A percentile compares a stretch with the other conserved stretches of the same genome.
Evolutionary conservation across 2,888 invertebrate species (phyloP).

Genomic region (Plusia festucae): DNA sequence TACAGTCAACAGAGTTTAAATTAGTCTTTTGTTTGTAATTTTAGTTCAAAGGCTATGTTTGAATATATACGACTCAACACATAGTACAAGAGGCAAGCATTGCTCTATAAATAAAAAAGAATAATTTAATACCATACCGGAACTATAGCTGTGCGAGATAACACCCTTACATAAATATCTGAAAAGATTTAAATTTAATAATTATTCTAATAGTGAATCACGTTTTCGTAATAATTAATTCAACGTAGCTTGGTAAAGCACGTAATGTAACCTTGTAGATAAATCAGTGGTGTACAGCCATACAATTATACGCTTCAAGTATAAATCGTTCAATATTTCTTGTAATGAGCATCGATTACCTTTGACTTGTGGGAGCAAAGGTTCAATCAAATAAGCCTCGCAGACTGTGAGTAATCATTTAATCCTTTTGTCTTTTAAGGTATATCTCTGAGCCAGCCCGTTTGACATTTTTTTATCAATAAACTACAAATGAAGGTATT

Average conservation of each 20-base stretch:
- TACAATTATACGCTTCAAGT: neutral
- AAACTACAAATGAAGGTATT: no score
- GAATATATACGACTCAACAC: neutral
- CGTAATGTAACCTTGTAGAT: no score
- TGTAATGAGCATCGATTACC: constrained; percentile 3
- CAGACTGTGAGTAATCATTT: neutral
- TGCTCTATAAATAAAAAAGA: no score
- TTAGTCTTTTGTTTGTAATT: constrained; percentile 7
- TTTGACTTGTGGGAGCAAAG: constrained; percentile 1
- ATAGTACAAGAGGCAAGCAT: no score
- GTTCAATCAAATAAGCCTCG: neutral
- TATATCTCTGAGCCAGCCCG: neutral
- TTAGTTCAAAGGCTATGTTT: neutral
- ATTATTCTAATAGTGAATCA: no score
- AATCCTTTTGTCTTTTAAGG: neutral
- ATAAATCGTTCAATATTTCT: neutral
- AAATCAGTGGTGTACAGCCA: no score
- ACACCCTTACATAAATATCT: no score
- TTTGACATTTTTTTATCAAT: neutral
- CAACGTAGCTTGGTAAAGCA: no score
- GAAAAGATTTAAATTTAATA: no score
- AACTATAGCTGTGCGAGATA: no score
- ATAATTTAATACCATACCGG: no score
- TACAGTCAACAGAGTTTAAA: neutral
- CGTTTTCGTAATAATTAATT: no score